Percentiles rank a stretch among this genome's conserved stretches.
Conservation (phyloP, 2,888 invertebrate species). For the Phanerotoma sp. region DNA sequence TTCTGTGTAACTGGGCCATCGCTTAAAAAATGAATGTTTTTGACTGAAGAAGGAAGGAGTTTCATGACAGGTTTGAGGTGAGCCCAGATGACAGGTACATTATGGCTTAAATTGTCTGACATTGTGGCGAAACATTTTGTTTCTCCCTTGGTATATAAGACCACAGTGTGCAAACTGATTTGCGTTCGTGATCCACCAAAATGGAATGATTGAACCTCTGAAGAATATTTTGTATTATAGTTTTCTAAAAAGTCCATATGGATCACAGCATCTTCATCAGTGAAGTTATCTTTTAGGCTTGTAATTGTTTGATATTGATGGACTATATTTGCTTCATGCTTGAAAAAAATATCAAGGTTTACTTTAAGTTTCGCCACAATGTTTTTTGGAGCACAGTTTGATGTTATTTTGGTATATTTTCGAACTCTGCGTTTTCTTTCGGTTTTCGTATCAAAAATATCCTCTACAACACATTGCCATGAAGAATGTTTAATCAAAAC, state of each 20-base stretch:
- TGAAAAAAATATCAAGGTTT: too few relatives aligned
- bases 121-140: too few relatives aligned
- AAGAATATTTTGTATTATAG: not conserved
- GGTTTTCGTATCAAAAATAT: too few relatives aligned
- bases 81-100: too few relatives aligned
- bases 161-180: not conserved
- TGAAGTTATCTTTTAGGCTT: not conserved
- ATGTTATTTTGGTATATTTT: too few relatives aligned
- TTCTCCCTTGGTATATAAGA: not conserved
- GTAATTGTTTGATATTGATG: not conserved
- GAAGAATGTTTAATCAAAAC: too few relatives aligned
- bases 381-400: too few relatives aligned
- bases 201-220: not conserved
- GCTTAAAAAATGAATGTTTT: slow-evolving; percentile 4
- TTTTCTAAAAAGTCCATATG: not conserved
- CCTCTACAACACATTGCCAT: too few relatives aligned
- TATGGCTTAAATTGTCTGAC: too few relatives aligned
- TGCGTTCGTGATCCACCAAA: not conserved
- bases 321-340: not conserved
- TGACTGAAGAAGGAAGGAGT: slow-evolving; percentile 13
- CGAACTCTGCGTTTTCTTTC: too few relatives aligned
- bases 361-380: too few relatives aligned
- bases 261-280: not conserved
- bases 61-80: slow-evolving; percentile 15
- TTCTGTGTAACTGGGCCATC: slow-evolving; percentile 30